Base-by-base conservation (phyloP, 35 echinoderm and acorn worm genomes). In the Anneissia japonica region DNA sequence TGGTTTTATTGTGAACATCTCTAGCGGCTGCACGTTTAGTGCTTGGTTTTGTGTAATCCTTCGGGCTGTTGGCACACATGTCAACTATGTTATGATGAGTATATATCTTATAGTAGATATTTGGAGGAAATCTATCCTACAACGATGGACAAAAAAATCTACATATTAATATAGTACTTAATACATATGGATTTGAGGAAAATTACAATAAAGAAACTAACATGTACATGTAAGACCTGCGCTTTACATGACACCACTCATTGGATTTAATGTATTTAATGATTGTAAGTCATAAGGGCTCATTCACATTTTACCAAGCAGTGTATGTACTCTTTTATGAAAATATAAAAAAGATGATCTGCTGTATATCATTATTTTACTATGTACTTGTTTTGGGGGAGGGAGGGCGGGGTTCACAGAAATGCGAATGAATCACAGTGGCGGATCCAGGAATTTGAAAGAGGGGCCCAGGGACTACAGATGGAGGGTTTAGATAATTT, bases 41-140 rank as follows among this genome's bases (percentile, higher is more conserved):
- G 11, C 28, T 37, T n/a, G 92, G 82, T 26, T 23, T 77, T 14
- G 96, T 99, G 87, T 99, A 99, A 51, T 99, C 96, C 82, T 99
- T 99, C 19, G 96, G 96, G 55, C 95, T 98, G 83, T 98, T 98
- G 32, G 95, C 95, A 80, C 95, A 98, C 95, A 98, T 93, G 89
- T 98, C 95, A 9, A 93, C 86, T 21, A 98, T 90, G 51, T 90
- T 88, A 34, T 92, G 91, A 76, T 98, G 95, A 7, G 95, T 98
- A 83, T 91, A 98, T 43, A 98, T 98, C 92, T 98, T 98, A 87
- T 98, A 98, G 91, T 98, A 98, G n/a, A 98, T 98, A 39, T 98
- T 98, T 0, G 95, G 91, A 6, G 95, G 94, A 46, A 97, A 97
- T 31, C 80, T 90, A 29, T 86, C 87, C 94, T 97, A 79, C 16